Percentiles rank a stretch among this genome's conserved stretches.
Conservation (phyloP, 2,113 vertebrate species). For the Halichoerus grypus region DNA sequence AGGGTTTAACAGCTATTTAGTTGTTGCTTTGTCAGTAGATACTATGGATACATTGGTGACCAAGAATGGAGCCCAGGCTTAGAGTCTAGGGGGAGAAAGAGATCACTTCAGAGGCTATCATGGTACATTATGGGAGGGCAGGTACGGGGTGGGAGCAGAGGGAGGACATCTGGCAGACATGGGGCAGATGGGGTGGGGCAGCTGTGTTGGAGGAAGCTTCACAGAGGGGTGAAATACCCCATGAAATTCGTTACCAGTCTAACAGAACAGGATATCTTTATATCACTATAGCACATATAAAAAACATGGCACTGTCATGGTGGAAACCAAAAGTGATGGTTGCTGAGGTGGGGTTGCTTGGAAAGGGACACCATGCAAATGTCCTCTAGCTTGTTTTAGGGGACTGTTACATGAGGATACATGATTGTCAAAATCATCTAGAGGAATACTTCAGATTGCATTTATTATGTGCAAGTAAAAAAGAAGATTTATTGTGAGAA, state of each 20-base stretch:
- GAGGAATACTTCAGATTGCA: neutral
- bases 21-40: constrained; percentile 28
- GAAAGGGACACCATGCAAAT: neutral
- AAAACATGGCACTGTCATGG: neutral
- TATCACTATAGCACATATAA: neutral
- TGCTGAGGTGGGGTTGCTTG: neutral
- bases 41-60: neutral
- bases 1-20: constrained; percentile 32
- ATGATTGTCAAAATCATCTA: neutral
- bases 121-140: neutral
- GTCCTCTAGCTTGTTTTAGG: neutral
- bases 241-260: neutral
- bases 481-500: neutral
- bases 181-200: too few species aligned
- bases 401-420: neutral
- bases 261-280: neutral
- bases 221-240: neutral
- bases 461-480: neutral
- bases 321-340: neutral
- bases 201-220: neutral
- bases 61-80: neutral
- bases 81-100: neutral
- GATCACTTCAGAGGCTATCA: neutral
- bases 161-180: neutral
- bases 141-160: neutral